These are phyloP conservation scores for Sturmia bella DNA, from an alignment of 2,888 invertebrate species.

Conservation along the genomic window DNA sequence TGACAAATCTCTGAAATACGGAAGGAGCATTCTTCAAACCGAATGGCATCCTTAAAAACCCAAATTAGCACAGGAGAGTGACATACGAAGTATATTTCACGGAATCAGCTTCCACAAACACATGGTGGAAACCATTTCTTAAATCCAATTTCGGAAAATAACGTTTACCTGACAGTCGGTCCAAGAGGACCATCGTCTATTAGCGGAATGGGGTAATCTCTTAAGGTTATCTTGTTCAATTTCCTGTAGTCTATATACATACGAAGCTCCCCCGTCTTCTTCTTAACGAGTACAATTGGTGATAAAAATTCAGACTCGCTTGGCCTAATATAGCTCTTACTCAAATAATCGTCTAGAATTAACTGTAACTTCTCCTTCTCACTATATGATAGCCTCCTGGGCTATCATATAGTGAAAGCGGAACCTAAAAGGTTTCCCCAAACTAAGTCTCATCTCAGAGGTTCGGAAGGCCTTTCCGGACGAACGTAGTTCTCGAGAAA, in stretches of 20 bases:
- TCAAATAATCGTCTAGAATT: conserved; percentile 40
- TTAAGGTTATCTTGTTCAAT: conserved; percentile 37
- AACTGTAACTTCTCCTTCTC: conserved; percentile 43
- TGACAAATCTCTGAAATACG: no score
- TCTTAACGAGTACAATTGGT: conserved; percentile 52
- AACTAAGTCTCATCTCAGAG: conserved; percentile 47
- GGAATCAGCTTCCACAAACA: conserved; percentile 23
- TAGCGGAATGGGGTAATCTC: conserved; percentile 57
- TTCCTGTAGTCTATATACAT: conserved; percentile 42
- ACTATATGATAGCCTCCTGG: conserved; percentile 49
- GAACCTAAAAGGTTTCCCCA: conserved; percentile 54
- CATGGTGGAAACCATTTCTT: conserved; percentile 48
- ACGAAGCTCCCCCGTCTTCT: conserved; percentile 42
- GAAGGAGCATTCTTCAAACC: no score
- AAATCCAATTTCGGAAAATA: conserved; percentile 54
- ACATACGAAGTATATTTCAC: no score
- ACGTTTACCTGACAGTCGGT: conserved; percentile 19
- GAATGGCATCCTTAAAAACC: no score
- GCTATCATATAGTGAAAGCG: no score
- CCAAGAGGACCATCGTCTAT: conserved; percentile 58
- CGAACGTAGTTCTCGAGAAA: neutral
- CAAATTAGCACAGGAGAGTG: no score
- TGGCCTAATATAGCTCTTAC: conserved; percentile 4
- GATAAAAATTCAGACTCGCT: no score
- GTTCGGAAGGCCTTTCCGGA: conserved; percentile 39